Conservation (phyloP, 2,888 invertebrate species). For the Ophion slaviceki region DNA sequence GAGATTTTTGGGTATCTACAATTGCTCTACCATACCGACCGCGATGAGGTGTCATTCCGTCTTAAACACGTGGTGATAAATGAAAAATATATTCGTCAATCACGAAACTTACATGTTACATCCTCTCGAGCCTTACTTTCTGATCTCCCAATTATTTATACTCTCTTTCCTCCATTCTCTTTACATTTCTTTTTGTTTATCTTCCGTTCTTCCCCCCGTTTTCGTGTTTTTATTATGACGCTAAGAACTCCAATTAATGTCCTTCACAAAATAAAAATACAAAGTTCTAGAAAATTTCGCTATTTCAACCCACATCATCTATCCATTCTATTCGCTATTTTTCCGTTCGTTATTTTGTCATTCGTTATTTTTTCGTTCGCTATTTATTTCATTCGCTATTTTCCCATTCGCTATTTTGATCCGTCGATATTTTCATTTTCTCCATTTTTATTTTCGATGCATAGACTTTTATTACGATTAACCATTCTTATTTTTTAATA, state of each 20-base stretch:
- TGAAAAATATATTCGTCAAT: conserved; percentile 11
- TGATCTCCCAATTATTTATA: no score
- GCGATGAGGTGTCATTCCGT: no score
- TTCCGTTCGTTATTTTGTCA: conserved; percentile 5
- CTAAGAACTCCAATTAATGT: background rate
- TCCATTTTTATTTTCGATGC: conserved; percentile 6
- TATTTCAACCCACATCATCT: background rate
- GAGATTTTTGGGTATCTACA: no score
- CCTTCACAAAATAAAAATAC: background rate
- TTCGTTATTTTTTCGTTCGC: background rate
- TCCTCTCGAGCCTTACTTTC: conserved; percentile 4
- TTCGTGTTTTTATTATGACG: background rate
- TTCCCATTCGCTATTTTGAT: conserved; percentile 1
- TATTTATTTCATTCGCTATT: conserved; percentile 8
- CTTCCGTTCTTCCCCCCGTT: background rate
- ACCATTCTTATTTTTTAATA: background rate
- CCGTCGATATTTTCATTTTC: conserved; percentile 7
- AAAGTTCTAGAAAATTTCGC: conserved; percentile 1
- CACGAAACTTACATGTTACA: conserved; percentile 1
- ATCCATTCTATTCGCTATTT: no score
- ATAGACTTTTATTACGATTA: background rate
- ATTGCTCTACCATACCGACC: no score
- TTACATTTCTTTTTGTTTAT: background rate
- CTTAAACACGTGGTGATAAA: background rate
- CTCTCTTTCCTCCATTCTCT: no score